Evolutionary conservation across 2,888 invertebrate genomes (phyloP), one percentile per base, ranked within the genome.

Genomic region (Erebia epiphron): DNA sequence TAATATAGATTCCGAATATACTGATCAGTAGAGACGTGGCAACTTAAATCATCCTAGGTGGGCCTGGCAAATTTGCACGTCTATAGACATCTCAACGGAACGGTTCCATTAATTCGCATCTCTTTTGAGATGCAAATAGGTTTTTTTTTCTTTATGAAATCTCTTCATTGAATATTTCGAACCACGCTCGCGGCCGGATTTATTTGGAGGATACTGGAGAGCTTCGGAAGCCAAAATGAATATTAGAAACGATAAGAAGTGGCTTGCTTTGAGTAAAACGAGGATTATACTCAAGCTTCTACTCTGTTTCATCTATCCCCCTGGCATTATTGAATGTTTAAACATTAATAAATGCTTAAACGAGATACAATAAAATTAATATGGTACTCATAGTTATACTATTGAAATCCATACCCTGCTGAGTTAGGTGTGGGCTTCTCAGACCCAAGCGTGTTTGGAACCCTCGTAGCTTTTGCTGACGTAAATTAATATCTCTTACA

Each of bases 61-160:
- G 56, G 18, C 18, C 54, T 18, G 54, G 56, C 8, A 18, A 49
- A 18, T 62, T 18, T 10, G 46, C 21, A 18, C 21, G 62, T 62
- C 49, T 62, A 9, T 14, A 49, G 49, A 21, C 21, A 4, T 21
- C 46, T 62, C 14, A 62, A 85, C 80, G 78, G 83, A 91, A 84
- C 83, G 83, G 78, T 79, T 83, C 89, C 86, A 90, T 92, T 91
- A 91, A 89, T 88, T 89, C 86, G 80, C 89, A 81, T 84, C 81
- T 89, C 91, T 89, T 90, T 92, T 92, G 92, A 92, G 81, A 92
- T 92, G 92, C 87, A 92, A 92, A 92, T 92, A 79, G 84, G 82
- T 82, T 88, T 89, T 90, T 26, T 87, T 87, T 86, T 85, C 85
- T 86, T 82, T 86, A 86, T 87, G 89, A 83, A 91, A 90, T 86